These are phyloP conservation scores for Sebastes alutus DNA, from an alignment of 2,797 vertebrate genomes.

Conservation along the genomic window DNA sequence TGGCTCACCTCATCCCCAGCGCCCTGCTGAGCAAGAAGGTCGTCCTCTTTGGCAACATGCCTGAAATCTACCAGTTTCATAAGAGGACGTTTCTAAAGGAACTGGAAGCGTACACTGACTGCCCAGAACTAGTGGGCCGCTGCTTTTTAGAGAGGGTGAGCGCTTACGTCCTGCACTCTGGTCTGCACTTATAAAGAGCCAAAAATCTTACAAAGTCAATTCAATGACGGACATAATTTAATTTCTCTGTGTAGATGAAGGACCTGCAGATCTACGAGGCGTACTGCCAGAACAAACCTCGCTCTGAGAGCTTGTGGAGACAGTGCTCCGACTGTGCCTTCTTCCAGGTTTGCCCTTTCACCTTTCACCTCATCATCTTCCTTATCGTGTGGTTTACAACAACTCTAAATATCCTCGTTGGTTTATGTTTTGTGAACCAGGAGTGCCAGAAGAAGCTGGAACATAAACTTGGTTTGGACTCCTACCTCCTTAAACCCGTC, in stretches of 20 bases:
- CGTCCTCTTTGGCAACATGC: constrained; percentile 96
- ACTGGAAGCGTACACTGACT: constrained; percentile 90
- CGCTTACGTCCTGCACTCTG: not conserved
- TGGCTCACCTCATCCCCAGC: constrained; percentile 89
- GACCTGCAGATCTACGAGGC: constrained; percentile 98
- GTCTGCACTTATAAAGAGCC: not conserved
- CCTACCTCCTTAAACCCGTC: constrained; percentile 97
- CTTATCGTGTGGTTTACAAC: accelerated
- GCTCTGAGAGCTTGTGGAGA: constrained; percentile 96
- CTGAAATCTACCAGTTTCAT: constrained; percentile 96
- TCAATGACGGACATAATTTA: not conserved
- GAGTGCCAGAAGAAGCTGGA: constrained; percentile 97
- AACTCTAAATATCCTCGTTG: not conserved
- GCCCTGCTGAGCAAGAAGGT: constrained; percentile 92
- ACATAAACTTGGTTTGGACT: constrained; percentile 97
- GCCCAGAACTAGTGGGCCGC: constrained; percentile 93
- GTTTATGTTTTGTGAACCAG: constrained; percentile 66
- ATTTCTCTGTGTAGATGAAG: constrained; percentile 85
- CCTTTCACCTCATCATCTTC: not conserved
- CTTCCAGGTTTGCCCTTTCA: constrained; percentile 88
- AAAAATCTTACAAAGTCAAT: not conserved
- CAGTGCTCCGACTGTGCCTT: constrained; percentile 96
- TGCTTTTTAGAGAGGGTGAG: constrained; percentile 94
- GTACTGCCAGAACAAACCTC: constrained; percentile 98
- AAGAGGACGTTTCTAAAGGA: constrained; percentile 96